Percentiles rank a stretch among this genome's conserved stretches.
phyloP scores from a whole-genome alignment of 2,888 invertebrate genomes.

The Notocelia uddmanniana region DNA sequence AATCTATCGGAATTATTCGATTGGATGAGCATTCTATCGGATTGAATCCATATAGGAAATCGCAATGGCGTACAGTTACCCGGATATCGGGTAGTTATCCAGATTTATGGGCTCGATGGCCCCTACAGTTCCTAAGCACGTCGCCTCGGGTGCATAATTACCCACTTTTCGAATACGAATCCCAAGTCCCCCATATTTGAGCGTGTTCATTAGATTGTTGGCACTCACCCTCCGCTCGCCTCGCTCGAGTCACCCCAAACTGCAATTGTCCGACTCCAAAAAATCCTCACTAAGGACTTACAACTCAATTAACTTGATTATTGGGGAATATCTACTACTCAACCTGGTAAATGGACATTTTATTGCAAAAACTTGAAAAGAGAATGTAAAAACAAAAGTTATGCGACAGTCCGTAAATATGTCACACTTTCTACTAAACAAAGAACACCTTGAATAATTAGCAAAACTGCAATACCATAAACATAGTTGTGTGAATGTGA shows the following conservation, averaged over 20 bases:
- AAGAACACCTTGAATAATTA: conserved; percentile 52
- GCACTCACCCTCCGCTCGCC: conserved; percentile 59
- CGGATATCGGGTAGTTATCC: conserved; percentile 61
- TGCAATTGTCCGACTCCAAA: conserved; percentile 23
- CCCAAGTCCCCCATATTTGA: conserved; percentile 55
- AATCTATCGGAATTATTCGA: conserved; percentile 31
- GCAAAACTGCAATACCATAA: conserved; percentile 53
- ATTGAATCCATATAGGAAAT: conserved; percentile 31
- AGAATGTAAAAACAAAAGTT: conserved; percentile 9
- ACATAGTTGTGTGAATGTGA: conserved; percentile 29
- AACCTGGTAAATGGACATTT: background rate
- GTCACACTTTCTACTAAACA: conserved; percentile 58
- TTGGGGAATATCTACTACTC: background rate
- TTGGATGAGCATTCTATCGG: conserved; percentile 28
- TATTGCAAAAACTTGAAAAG: conserved; percentile 8
- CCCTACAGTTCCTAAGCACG: conserved; percentile 56
- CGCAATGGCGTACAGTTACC: conserved; percentile 39
- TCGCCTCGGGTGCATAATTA: conserved; percentile 68
- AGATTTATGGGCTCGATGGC: conserved; percentile 68
- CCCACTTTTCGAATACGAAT: conserved; percentile 58
- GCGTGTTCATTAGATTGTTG: conserved; percentile 65
- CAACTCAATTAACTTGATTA: conserved; percentile 27
- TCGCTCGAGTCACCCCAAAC: conserved; percentile 25
- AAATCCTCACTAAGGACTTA: conserved; percentile 32
- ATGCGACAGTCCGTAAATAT: conserved; percentile 15